Conservation (phyloP, 2,888 invertebrate genomes). For the Drosophila longiperda region DNA sequence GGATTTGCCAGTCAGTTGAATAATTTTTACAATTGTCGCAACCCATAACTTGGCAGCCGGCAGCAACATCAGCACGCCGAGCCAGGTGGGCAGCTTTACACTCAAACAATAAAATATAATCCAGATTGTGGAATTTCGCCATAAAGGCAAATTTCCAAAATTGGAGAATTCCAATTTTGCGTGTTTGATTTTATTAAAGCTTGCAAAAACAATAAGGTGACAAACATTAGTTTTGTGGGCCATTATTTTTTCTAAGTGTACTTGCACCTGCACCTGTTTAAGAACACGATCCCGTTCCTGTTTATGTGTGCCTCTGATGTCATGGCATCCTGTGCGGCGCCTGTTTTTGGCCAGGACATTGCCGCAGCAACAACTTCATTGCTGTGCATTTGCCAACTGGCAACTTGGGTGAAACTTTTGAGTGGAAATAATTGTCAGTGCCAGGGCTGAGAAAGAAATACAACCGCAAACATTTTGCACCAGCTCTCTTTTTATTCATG, state of each 20-base stretch:
- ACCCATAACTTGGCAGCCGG: conserved; percentile 55
- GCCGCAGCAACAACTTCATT: conserved; percentile 65
- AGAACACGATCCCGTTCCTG: not conserved
- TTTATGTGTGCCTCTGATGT: conserved; percentile 20
- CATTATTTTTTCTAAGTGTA: not conserved
- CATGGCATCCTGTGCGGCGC: conserved; percentile 44
- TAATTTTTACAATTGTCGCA: conserved; percentile 67
- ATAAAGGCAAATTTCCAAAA: not conserved
- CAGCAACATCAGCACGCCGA: conserved; percentile 7
- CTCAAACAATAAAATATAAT: not conserved
- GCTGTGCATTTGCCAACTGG: conserved; percentile 44
- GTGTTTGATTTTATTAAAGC: too few relatives aligned
- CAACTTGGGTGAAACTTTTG: conserved; percentile 65
- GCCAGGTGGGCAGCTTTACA: conserved; percentile 18
- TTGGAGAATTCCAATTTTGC: too few relatives aligned
- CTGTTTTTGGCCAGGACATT: conserved; percentile 27
- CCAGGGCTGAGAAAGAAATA: conserved; percentile 48
- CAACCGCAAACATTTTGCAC: conserved; percentile 70
- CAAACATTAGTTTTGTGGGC: not conserved
- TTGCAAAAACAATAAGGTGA: not conserved
- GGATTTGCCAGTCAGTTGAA: conserved; percentile 60
- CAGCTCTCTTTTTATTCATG: conserved; percentile 35
- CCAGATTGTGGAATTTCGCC: too few relatives aligned
- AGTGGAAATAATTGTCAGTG: conserved; percentile 78
- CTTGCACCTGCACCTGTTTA: conserved; percentile 42